These are phyloP conservation scores for Drosophila falleni DNA, from an alignment of 2,888 invertebrate species.

Conservation along the genomic window DNA sequence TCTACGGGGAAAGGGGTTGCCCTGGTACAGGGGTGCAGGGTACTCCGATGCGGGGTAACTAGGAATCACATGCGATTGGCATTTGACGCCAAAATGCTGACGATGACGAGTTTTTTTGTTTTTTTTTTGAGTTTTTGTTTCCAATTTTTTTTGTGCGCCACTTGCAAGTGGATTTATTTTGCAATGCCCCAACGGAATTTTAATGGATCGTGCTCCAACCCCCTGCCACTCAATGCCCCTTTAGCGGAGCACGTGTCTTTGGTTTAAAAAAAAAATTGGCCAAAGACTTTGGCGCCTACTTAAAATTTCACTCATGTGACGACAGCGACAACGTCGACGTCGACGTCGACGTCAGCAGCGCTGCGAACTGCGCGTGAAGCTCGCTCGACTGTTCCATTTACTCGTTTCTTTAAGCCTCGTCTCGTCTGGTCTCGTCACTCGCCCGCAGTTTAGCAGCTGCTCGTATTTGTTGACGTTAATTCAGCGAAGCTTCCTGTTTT, in stretches of 20 bases:
- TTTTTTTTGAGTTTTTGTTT: conserved; percentile 24
- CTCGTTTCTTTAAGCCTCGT: conserved; percentile 20
- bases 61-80: conserved; percentile 80
- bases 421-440: conserved; percentile 11
- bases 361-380: conserved; percentile 8
- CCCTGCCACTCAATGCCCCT: neutral
- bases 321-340: conserved; percentile 24
- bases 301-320: conserved; percentile 77
- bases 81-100: conserved; percentile 79
- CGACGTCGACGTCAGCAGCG: conserved; percentile 33
- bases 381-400: conserved; percentile 13
- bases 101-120: conserved; percentile 68
- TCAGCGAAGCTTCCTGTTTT: conserved; percentile 56
- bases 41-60: conserved; percentile 30
- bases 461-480: conserved; percentile 77
- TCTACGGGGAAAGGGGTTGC: neutral
- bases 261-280: conserved; percentile 52
- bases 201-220: conserved; percentile 60
- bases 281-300: conserved; percentile 63
- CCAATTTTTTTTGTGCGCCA: conserved; percentile 54
- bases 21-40: rapidly evolving
- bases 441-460: conserved; percentile 54
- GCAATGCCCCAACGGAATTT: conserved; percentile 79
- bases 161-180: conserved; percentile 81
- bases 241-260: conserved; percentile 59